A percentile compares a stretch with the other conserved stretches of the same genome.
phyloP scores from a whole-genome alignment of 2,797 vertebrate genomes.

The Babyrousa celebensis region DNA sequence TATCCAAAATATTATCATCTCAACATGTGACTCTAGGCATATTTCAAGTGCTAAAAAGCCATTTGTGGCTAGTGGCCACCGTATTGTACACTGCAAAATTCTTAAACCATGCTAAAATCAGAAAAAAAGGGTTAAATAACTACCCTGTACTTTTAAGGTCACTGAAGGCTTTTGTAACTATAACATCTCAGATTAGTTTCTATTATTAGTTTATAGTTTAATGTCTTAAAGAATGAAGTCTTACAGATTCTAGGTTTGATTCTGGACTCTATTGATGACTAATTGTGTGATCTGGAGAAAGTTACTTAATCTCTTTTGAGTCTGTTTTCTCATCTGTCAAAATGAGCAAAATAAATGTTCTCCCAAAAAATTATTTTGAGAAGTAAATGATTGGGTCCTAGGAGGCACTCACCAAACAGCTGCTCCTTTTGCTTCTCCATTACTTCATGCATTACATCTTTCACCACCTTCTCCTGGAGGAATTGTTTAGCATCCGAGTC shows the following conservation, averaged over 20 bases:
- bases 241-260: conserved; percentile 6
- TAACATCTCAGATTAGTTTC: conserved; percentile 34
- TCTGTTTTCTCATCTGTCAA: conserved; percentile 47
- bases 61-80: not conserved
- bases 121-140: conserved; percentile 34
- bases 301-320: not conserved
- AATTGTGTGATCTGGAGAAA: not conserved
- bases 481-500: not conserved
- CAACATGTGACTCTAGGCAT: conserved; percentile 55
- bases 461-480: conserved; percentile 4
- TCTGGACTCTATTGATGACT: conserved; percentile 10
- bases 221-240: conserved; percentile 29
- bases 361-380: conserved; percentile 2
- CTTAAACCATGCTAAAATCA: not conserved
- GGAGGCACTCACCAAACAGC: not conserved
- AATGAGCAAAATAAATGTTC: conserved; percentile 56
- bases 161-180: conserved; percentile 55
- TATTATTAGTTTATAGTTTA: conserved; percentile 45
- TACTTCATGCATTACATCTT: not conserved
- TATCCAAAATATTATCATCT: conserved; percentile 73
- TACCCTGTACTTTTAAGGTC: conserved; percentile 36
- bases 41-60: conserved; percentile 64
- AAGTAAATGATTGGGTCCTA: conserved; percentile 2
- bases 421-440: not conserved
- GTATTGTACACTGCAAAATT: not conserved